phyloP scores from a whole-genome alignment of 2,888 invertebrate species.

The Stictocephala bisonia region DNA sequence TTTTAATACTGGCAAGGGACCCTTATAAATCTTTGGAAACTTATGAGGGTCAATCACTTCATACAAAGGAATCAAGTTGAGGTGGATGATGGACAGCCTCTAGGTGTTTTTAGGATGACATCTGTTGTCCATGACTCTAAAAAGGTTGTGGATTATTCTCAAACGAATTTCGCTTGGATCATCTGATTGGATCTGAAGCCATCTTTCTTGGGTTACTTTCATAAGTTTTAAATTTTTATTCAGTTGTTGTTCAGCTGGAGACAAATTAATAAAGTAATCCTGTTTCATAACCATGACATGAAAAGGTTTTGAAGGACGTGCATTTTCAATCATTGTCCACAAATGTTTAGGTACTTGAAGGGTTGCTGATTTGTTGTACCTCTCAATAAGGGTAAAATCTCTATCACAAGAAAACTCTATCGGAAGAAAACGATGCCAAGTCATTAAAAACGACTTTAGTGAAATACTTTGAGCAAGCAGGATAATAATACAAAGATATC shows the following conservation, averaged over 20 bases:
- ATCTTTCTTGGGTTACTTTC: background rate
- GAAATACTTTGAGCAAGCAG: slow-evolving; percentile 49
- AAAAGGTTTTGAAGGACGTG: slow-evolving; percentile 11
- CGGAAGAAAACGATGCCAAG: slow-evolving; percentile 54
- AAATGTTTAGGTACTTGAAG: slow-evolving; percentile 46
- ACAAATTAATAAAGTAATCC: background rate
- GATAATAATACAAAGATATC: slow-evolving; percentile 44
- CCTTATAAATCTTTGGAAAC: too few species aligned
- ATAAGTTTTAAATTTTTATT: background rate
- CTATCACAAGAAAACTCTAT: too few species aligned
- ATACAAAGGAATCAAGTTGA: too few species aligned
- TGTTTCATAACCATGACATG: background rate
- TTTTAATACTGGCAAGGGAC: too few species aligned
- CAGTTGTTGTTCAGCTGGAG: slow-evolving; percentile 5
- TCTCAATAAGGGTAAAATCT: slow-evolving; percentile 54
- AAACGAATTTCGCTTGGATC: too few species aligned
- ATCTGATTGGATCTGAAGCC: too few species aligned
- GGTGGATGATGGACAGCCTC: too few species aligned
- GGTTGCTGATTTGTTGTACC: slow-evolving; percentile 44
- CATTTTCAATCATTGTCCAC: slow-evolving; percentile 19
- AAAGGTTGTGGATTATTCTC: too few species aligned
- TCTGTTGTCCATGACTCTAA: too few species aligned
- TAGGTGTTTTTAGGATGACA: too few species aligned
- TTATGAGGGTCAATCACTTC: too few species aligned
- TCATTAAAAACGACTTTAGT: slow-evolving; percentile 52